Evolutionary conservation across 2,113 vertebrate genomes (phyloP).

Genomic region (Copsychus sechellarum): DNA sequence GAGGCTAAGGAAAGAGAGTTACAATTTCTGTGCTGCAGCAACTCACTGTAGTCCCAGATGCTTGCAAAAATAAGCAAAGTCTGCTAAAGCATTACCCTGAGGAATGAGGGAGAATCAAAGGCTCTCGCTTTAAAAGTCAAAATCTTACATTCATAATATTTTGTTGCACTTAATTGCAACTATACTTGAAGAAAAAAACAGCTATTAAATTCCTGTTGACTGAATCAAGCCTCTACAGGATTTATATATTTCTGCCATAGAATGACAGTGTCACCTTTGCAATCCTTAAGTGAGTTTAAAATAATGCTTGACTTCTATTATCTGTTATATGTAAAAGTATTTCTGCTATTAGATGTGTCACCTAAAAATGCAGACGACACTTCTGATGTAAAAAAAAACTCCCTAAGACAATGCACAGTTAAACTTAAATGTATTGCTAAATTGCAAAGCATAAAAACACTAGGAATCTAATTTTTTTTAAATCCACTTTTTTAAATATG

Average conservation of each 20-base stretch:
- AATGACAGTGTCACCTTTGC: background rate
- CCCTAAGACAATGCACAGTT: background rate
- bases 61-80: constrained; percentile 10
- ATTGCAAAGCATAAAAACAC: background rate
- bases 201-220: constrained; percentile 3
- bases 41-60: background rate
- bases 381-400: background rate
- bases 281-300: constrained; percentile 13
- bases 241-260: background rate
- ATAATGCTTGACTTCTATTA: background rate
- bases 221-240: background rate
- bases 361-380: background rate
- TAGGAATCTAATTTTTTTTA: background rate
- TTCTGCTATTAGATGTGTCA: background rate
- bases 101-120: background rate
- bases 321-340: background rate
- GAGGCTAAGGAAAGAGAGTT: background rate
- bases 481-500: background rate
- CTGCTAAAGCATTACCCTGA: background rate
- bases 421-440: background rate
- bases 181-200: background rate
- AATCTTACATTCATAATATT: constrained; percentile 5
- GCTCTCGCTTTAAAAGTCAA: constrained; percentile 5
- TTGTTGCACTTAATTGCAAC: constrained; percentile 9
- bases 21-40: background rate